phyloP scores from a whole-genome alignment of 2,888 invertebrate species.

The Arctia plantaginis region DNA sequence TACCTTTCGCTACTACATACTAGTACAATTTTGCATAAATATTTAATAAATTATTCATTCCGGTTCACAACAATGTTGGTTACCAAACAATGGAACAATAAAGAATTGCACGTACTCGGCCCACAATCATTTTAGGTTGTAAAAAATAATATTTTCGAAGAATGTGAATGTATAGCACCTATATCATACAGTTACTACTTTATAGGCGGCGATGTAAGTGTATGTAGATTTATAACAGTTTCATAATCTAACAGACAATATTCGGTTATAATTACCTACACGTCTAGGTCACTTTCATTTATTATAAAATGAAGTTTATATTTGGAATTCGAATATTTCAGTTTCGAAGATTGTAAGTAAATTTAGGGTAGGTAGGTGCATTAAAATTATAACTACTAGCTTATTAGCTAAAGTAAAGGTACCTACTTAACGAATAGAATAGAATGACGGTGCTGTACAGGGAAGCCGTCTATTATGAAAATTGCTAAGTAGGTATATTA shows the following conservation, averaged over 20 bases:
- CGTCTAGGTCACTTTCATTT: neutral
- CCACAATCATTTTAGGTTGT: neutral
- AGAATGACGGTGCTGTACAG: neutral
- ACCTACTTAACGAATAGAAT: neutral
- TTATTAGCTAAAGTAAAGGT: neutral
- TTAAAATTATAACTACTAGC: neutral
- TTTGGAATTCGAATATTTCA: neutral
- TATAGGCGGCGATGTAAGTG: neutral
- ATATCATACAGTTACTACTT: conserved; percentile 10
- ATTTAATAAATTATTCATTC: conserved; percentile 10
- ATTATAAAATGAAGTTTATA: neutral
- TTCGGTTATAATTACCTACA: conserved; percentile 3
- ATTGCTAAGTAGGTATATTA: neutral
- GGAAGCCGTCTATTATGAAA: too few species aligned
- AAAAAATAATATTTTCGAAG: conserved; percentile 6
- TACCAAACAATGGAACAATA: conserved; percentile 14
- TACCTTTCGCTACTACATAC: neutral
- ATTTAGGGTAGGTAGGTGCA: neutral
- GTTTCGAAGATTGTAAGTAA: neutral
- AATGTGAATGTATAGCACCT: conserved; percentile 12
- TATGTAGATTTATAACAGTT: conserved; percentile 3
- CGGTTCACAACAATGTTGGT: conserved; percentile 10
- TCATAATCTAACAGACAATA: neutral
- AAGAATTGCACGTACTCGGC: neutral
- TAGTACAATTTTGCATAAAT: conserved; percentile 10